phyloP scores from a whole-genome alignment of 2,888 invertebrate species.

The Strigamia crassipes region DNA sequence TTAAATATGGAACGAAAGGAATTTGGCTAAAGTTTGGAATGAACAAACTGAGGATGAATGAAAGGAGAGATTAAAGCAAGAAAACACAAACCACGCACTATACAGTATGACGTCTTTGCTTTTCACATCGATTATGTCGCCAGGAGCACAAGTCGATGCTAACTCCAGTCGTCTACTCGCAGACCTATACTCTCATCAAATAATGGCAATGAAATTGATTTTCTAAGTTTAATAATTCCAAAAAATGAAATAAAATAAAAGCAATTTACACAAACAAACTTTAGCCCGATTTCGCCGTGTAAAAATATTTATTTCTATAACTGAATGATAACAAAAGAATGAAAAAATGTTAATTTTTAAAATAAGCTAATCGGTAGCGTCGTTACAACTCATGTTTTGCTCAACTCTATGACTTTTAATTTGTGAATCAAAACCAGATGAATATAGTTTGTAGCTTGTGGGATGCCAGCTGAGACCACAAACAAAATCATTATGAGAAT shows the following conservation, averaged over 20 bases:
- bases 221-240: neutral
- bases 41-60: neutral
- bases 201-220: neutral
- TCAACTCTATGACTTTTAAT: neutral
- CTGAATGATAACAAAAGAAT: too few relatives aligned
- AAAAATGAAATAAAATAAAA: too few relatives aligned
- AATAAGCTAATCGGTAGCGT: too few relatives aligned
- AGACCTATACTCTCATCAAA: neutral
- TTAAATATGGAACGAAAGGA: neutral
- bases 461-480: slow-evolving; percentile 65
- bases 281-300: too few relatives aligned
- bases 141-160: neutral
- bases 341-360: too few relatives aligned
- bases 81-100: slow-evolving; percentile 16
- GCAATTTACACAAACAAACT: too few relatives aligned
- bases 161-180: neutral
- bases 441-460: slow-evolving; percentile 60
- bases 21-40: slow-evolving; percentile 10
- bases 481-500: slow-evolving; percentile 64
- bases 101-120: slow-evolving; percentile 5
- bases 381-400: too few relatives aligned
- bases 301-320: too few relatives aligned
- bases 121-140: slow-evolving; percentile 21
- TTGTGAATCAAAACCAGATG: slow-evolving; percentile 65
- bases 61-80: slow-evolving; percentile 1